These are phyloP conservation scores for Tineola bisselliella DNA, from an alignment of 2,888 invertebrate genomes.

Conservation along the genomic window DNA sequence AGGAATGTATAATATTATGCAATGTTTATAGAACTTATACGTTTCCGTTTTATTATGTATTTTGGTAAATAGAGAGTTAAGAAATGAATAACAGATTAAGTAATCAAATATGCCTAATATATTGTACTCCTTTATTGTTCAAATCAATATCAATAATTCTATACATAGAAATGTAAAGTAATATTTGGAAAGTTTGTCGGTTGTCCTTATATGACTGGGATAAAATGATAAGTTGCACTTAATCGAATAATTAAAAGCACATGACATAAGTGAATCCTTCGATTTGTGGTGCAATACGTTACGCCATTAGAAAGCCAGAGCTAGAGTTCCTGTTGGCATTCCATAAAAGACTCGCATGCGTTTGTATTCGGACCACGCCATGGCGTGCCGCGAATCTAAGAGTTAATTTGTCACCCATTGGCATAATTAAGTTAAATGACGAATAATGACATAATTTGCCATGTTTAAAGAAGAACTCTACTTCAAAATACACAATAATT, in stretches of 20 bases:
- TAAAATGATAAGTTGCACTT: neutral
- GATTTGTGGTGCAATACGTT: conserved; percentile 49
- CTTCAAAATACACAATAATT: too few relatives aligned
- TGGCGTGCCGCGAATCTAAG: conserved; percentile 42
- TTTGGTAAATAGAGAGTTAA: conserved; percentile 10
- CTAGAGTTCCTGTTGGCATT: conserved; percentile 51
- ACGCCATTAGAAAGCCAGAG: conserved; percentile 59
- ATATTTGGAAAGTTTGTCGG: too few relatives aligned
- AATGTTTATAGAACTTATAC: neutral
- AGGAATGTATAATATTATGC: conserved; percentile 1
- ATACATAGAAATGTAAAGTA: too few relatives aligned
- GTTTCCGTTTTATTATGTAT: conserved; percentile 8
- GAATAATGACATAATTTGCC: too few relatives aligned
- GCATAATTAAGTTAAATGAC: neutral
- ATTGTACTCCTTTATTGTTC: neutral
- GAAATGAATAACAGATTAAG: conserved; percentile 2
- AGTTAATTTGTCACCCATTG: conserved; percentile 29
- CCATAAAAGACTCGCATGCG: conserved; percentile 30
- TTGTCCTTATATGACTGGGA: too few relatives aligned
- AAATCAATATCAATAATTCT: too few relatives aligned
- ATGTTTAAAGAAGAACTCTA: too few relatives aligned
- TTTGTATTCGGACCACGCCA: conserved; percentile 33
- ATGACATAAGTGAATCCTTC: conserved; percentile 55
- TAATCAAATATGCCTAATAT: neutral
- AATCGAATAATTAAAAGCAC: conserved; percentile 18